phyloP scores from a whole-genome alignment of 2,113 vertebrate species.

The Calidris pugnax region DNA sequence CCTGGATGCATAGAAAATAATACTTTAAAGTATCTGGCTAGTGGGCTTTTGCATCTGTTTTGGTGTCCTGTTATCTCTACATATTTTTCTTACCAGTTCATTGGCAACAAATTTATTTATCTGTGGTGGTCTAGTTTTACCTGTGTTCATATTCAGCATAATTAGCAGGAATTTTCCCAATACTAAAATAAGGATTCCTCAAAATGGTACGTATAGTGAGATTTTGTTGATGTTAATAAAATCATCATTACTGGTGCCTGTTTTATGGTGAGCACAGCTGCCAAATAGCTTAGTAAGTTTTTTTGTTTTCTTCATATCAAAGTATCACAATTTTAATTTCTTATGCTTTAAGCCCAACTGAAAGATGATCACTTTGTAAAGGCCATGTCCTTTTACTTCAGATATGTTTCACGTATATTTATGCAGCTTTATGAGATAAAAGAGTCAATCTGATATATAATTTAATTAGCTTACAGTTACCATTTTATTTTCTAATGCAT shows the following conservation, averaged over 20 bases:
- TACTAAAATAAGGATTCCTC: neutral
- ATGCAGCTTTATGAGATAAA: slow-evolving; percentile 21
- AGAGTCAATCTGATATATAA: neutral
- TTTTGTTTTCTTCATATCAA: neutral
- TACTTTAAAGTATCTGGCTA: neutral
- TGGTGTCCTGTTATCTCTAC: neutral
- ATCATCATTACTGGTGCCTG: neutral
- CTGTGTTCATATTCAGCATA: neutral
- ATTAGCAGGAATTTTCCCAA: neutral
- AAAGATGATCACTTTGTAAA: slow-evolving; percentile 20
- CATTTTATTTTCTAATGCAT: neutral
- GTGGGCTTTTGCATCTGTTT: neutral
- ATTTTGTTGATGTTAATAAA: neutral
- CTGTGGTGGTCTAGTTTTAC: neutral
- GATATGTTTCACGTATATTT: neutral
- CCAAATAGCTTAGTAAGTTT: neutral
- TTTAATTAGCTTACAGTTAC: slow-evolving; percentile 17
- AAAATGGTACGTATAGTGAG: neutral
- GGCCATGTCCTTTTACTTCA: slow-evolving; percentile 1
- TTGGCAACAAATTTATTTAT: neutral
- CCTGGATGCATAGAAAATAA: neutral
- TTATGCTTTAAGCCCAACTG: neutral
- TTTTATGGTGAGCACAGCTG: neutral
- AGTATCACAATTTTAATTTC: slow-evolving; percentile 10
- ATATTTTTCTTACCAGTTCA: neutral